Conservation (phyloP, 2,113 vertebrate genomes). For the Chunga burmeisteri region DNA sequence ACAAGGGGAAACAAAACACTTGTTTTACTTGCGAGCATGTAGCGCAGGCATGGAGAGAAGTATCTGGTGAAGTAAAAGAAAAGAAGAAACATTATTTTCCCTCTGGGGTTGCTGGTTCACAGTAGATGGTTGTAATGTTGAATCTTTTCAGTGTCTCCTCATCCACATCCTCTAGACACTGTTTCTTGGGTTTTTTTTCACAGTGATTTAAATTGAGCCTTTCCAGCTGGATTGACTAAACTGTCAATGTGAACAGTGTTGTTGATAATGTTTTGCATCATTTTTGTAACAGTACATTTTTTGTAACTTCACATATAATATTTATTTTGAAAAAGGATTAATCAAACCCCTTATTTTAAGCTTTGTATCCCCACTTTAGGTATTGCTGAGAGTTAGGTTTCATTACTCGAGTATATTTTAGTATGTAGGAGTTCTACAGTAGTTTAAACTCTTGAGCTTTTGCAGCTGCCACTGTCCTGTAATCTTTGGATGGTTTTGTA, state of each 20-base stretch:
- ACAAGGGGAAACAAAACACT: not conserved
- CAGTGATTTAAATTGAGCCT: not conserved
- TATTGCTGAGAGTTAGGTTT: not conserved
- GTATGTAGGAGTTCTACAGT: not conserved
- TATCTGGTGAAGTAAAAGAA: slow-evolving; percentile 5
- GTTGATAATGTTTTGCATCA: not conserved
- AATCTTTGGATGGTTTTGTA: not conserved
- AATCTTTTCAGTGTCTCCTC: not conserved
- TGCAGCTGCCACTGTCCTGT: not conserved
- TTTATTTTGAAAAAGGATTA: not conserved
- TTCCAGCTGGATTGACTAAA: not conserved
- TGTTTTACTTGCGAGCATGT: not conserved
- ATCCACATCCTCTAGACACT: not conserved
- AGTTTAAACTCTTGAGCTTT: not conserved
- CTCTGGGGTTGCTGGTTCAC: not conserved
- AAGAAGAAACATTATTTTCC: slow-evolving; percentile 7
- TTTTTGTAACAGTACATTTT: not conserved
- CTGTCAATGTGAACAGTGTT: not conserved
- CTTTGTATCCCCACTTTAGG: not conserved
- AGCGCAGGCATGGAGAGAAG: not conserved
- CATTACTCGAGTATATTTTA: not conserved
- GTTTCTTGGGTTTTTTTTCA: not conserved
- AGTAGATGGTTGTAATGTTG: not conserved
- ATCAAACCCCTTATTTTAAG: not conserved
- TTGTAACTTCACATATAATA: not conserved